Evolutionary conservation across 2,888 invertebrate genomes (phyloP), one percentile per base, ranked within the genome.

Genomic region (Abrostola tripartita): DNA sequence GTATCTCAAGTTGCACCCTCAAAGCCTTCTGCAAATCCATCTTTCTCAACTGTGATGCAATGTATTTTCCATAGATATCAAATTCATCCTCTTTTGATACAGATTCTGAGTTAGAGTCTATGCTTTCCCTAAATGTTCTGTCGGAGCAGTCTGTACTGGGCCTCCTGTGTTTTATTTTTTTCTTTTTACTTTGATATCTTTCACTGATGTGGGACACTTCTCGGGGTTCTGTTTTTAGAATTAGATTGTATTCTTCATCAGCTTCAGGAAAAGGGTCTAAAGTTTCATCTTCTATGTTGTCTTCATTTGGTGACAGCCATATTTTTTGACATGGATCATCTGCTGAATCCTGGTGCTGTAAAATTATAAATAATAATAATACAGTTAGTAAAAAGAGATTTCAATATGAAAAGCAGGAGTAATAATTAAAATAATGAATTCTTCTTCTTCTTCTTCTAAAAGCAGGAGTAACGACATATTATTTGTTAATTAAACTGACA

Each of bases 61-160:
- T 91, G 61, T 90, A 93, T 77, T 91, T 92, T 0, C 93, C 94
- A 74, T 93, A 94, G 38, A 93, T 90, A 74, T 94, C 94, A 86
- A 93, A 94, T 67, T 94, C 94, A 82, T 94, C 94, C 49, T 93
- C 92, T 44, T 83, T 86, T 5, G 55, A 50, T 0, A 51, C 42
- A 35, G 76, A 77, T 59, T 85, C 86, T 49, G 76, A 42, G 35
- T 65, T 74, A 5, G 84, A 84, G 65, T 86, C 85, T 63, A 82
- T 73, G 58, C 85, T 88, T 0, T 74, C 78, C 61, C 82, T 67
- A 40, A 79, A 83, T 12, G 83, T 85, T 67, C 78, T 78, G 9
- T 87, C 88, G 6, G 87, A 88, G 42, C 77, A 82, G 42, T 88
- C 89, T 12, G 82, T 85, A 56, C 85, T 87, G 2, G 82, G 72